phyloP scores from a whole-genome alignment of 2,888 invertebrate species.

The Apodemia mormo region DNA sequence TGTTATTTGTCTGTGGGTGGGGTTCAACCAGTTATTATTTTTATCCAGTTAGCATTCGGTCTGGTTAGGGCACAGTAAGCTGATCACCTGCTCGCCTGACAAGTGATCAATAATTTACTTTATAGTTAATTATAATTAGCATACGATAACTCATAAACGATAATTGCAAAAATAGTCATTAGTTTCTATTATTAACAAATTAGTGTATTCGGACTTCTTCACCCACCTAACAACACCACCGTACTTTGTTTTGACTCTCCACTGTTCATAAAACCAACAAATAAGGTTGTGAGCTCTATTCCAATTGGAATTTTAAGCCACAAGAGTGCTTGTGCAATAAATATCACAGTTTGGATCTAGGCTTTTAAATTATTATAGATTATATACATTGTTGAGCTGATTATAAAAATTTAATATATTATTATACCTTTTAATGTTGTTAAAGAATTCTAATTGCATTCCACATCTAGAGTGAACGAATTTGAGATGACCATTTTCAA shows the following conservation, averaged over 20 bases:
- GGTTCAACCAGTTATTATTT: slow-evolving; percentile 45
- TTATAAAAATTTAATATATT: slow-evolving; percentile 83
- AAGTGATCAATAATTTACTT: slow-evolving; percentile 38
- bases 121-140: slow-evolving; percentile 11
- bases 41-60: slow-evolving; percentile 40
- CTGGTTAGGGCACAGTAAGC: slow-evolving; percentile 47
- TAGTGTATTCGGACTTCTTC: slow-evolving; percentile 35
- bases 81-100: slow-evolving; percentile 49
- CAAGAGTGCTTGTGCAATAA: slow-evolving; percentile 83
- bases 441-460: slow-evolving; percentile 83
- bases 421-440: slow-evolving; percentile 83
- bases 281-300: slow-evolving; percentile 82
- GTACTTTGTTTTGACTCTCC: slow-evolving; percentile 53
- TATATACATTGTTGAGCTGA: slow-evolving; percentile 85
- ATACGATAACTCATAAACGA: slow-evolving; percentile 9
- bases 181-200: slow-evolving; percentile 11
- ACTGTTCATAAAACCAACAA: slow-evolving; percentile 66
- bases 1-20: slow-evolving; percentile 54
- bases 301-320: slow-evolving; percentile 79
- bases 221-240: slow-evolving; percentile 58
- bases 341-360: slow-evolving; percentile 83
- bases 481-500: slow-evolving; percentile 81
- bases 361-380: slow-evolving; percentile 83
- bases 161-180: slow-evolving; percentile 37
- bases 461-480: slow-evolving; percentile 82